These are phyloP conservation scores for Tarsius wallacei DNA, from an alignment of 2,797 vertebrate species.

Conservation along the genomic window DNA sequence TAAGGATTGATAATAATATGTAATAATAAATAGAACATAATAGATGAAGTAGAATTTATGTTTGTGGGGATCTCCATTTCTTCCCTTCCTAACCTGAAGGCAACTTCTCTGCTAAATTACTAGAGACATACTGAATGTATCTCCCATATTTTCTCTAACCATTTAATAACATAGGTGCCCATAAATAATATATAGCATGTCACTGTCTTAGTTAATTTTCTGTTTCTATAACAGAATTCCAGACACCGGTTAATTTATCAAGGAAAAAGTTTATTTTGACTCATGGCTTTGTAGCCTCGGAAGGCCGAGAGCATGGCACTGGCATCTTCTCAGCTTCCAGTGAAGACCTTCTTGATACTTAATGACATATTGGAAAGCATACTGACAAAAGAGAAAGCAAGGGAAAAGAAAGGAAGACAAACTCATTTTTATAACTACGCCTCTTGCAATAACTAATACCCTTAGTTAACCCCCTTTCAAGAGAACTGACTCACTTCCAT, in stretches of 20 bases:
- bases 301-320: neutral
- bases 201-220: neutral
- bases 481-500: neutral
- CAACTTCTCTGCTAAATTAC: neutral
- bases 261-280: neutral
- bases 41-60: neutral
- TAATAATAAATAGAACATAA: neutral
- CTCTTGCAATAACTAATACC: neutral
- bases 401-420: neutral
- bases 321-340: neutral
- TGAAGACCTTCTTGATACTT: neutral
- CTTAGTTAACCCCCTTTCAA: neutral
- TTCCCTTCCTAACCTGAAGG: neutral
- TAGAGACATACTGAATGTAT: neutral
- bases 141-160: neutral
- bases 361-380: neutral
- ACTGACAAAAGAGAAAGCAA: neutral
- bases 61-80: neutral
- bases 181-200: neutral
- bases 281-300: neutral
- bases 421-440: neutral
- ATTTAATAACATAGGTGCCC: neutral
- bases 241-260: neutral
- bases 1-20: neutral
- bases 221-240: neutral